Conservation (phyloP, 2,888 invertebrate genomes). For the Pherbina coryleti region DNA sequence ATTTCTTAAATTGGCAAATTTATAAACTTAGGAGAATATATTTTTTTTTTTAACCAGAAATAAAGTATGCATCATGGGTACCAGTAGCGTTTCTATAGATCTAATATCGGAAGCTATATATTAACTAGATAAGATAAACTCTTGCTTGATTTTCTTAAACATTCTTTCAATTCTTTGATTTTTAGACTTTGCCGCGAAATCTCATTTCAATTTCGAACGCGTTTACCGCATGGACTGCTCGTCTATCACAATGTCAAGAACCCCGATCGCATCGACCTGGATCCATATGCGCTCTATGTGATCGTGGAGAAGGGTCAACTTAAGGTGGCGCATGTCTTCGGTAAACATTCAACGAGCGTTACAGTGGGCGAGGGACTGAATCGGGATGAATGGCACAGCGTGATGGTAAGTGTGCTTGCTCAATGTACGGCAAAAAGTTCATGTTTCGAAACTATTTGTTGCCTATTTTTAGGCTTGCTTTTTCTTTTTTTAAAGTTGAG, state of each 20-base stretch:
- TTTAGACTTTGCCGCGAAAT: constrained; percentile 86
- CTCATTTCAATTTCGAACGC: constrained; percentile 89
- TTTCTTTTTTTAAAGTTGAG: too few relatives aligned
- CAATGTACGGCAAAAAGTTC: background rate
- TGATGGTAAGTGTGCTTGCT: constrained; percentile 73
- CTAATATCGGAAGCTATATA: too few relatives aligned
- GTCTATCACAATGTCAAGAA: constrained; percentile 93
- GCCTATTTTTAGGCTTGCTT: background rate
- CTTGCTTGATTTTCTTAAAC: too few relatives aligned
- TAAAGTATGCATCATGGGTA: too few relatives aligned
- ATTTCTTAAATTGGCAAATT: too few relatives aligned
- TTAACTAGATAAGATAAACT: too few relatives aligned
- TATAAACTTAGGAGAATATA: too few relatives aligned
- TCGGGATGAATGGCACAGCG: constrained; percentile 91
- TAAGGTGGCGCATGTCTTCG: constrained; percentile 92
- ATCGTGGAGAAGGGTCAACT: constrained; percentile 93
- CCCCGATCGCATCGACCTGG: constrained; percentile 81
- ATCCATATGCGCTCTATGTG: constrained; percentile 90
- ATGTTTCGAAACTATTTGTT: background rate
- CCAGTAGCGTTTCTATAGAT: too few relatives aligned
- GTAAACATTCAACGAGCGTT: constrained; percentile 84
- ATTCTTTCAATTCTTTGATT: constrained; percentile 11
- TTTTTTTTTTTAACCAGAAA: too few relatives aligned
- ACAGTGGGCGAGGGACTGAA: constrained; percentile 90
- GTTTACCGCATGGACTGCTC: constrained; percentile 87